phyloP scores from a whole-genome alignment of 2,113 vertebrate species.

The Sciurus niger region DNA sequence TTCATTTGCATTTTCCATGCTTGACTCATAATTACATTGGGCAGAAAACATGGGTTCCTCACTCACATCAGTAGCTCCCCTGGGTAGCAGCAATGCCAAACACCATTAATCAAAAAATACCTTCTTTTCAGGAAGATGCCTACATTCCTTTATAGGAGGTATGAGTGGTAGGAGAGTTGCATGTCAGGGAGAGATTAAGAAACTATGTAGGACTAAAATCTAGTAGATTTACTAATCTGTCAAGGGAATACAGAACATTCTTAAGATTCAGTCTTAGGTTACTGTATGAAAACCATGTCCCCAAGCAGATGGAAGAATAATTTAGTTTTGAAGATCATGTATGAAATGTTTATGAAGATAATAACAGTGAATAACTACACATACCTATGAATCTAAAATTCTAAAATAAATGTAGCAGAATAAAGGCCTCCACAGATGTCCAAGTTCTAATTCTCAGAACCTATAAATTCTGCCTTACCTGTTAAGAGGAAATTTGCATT shows the following conservation, averaged over 20 bases:
- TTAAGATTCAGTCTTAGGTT: neutral
- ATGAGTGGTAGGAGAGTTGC: neutral
- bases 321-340: neutral
- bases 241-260: neutral
- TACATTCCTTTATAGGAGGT: neutral
- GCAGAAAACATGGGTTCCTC: neutral
- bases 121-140: neutral
- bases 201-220: neutral
- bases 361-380: neutral
- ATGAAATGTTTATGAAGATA: neutral
- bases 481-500: neutral
- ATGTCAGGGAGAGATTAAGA: neutral
- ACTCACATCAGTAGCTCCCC: neutral
- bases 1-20: neutral
- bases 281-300: neutral
- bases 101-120: neutral
- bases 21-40: neutral
- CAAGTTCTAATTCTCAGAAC: neutral
- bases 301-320: neutral
- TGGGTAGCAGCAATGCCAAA: neutral
- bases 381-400: neutral
- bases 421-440: neutral
- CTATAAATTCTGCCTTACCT: neutral
- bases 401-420: neutral
- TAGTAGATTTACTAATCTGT: neutral